Conservation (phyloP, 2,113 vertebrate genomes). For the Pseudopipra pipra region DNA sequence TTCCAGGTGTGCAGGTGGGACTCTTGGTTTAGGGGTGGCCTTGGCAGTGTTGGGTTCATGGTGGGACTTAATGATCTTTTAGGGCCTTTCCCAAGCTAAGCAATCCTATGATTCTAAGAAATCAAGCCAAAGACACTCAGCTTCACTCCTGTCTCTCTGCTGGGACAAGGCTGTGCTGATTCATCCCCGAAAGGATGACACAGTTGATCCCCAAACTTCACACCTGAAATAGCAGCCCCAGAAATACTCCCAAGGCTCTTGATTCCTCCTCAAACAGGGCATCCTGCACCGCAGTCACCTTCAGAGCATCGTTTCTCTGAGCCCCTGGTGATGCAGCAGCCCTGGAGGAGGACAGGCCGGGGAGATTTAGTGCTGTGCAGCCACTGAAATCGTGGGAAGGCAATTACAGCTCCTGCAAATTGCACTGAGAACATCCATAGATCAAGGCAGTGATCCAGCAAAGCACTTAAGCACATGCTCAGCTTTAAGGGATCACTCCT, state of each 20-base stretch:
- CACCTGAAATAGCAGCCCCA: background rate
- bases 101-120: background rate
- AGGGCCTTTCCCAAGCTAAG: background rate
- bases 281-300: background rate
- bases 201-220: background rate
- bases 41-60: background rate
- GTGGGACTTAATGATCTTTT: background rate
- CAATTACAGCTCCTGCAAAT: slow-evolving; percentile 28
- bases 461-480: slow-evolving; percentile 31
- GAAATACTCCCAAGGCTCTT: background rate
- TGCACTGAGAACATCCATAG: background rate
- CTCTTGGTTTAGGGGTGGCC: background rate
- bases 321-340: background rate
- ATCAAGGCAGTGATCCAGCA: slow-evolving; percentile 49
- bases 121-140: background rate
- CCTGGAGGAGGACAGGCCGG: background rate
- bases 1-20: background rate
- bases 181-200: background rate
- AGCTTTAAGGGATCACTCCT: background rate
- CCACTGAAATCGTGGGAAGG: background rate
- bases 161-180: background rate
- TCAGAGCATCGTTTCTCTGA: background rate
- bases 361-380: slow-evolving; percentile 30
- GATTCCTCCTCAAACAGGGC: background rate
- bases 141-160: background rate